phyloP scores from a whole-genome alignment of 2,797 vertebrate genomes.

The Mareca strepera region DNA sequence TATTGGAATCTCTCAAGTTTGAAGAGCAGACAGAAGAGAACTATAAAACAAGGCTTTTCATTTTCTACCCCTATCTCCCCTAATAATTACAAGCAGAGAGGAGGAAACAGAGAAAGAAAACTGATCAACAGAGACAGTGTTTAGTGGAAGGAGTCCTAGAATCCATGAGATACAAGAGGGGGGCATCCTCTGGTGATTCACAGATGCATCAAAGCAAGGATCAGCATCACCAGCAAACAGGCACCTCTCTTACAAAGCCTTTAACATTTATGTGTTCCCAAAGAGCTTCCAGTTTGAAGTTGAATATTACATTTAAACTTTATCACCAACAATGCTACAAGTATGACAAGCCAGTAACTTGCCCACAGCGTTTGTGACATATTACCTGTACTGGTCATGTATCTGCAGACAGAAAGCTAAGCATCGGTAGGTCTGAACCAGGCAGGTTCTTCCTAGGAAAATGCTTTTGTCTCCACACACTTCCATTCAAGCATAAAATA shows the following conservation, averaged over 20 bases:
- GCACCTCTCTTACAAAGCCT: constrained; percentile 45
- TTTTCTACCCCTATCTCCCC: not conserved
- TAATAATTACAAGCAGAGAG: not conserved
- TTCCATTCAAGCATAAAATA: constrained; percentile 91
- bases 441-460: constrained; percentile 34
- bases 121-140: not conserved
- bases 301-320: constrained; percentile 67
- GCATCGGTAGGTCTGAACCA: constrained; percentile 51
- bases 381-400: constrained; percentile 56
- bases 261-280: constrained; percentile 49
- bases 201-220: not conserved
- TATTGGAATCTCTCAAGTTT: not conserved
- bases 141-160: not conserved
- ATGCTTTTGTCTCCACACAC: not conserved
- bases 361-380: constrained; percentile 52
- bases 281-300: constrained; percentile 67
- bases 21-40: not conserved
- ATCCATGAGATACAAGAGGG: not conserved
- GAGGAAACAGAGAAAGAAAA: not conserved
- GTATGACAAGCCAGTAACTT: constrained; percentile 57
- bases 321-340: constrained; percentile 63
- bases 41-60: not conserved
- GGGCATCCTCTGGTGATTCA: not conserved
- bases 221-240: constrained; percentile 5
- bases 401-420: constrained; percentile 70